phyloP scores from a whole-genome alignment of 1,140 invertebrate genomes.

The Rhopalosiphum padi region DNA sequence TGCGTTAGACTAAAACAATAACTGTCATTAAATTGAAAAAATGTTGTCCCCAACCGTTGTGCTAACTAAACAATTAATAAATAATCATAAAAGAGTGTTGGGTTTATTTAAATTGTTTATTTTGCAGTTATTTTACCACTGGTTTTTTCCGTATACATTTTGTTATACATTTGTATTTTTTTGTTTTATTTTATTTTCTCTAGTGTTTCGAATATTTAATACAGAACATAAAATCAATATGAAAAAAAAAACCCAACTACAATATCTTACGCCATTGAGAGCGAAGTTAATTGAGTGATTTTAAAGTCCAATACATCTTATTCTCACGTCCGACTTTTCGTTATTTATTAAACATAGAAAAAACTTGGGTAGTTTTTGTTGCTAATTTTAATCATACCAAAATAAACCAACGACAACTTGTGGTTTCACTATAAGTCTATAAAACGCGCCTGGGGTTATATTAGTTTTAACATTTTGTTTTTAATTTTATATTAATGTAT shows the following conservation, averaged over 20 bases:
- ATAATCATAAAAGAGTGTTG: background rate
- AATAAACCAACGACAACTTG: background rate
- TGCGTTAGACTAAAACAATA: background rate
- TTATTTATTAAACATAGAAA: constrained; percentile 19
- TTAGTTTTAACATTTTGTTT: constrained; percentile 20
- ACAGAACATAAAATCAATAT: constrained; percentile 3
- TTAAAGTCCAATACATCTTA: background rate
- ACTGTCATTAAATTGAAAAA: background rate
- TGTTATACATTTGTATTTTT: background rate
- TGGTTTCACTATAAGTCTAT: background rate
- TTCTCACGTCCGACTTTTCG: background rate
- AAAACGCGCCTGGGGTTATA: background rate
- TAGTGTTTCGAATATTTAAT: background rate
- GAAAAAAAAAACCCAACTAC: background rate
- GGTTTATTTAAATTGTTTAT: background rate
- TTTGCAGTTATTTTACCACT: background rate
- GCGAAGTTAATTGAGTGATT: background rate
- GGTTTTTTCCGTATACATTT: background rate
- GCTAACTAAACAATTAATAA: background rate
- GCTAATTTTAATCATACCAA: background rate
- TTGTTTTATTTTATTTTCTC: background rate
- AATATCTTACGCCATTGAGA: background rate
- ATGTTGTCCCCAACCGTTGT: background rate
- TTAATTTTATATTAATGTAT: constrained; percentile 18
- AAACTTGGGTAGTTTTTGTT: background rate